These are phyloP conservation scores for Vulpes ferrilata DNA, from an alignment of 2,113 vertebrate genomes.

Conservation along the genomic window DNA sequence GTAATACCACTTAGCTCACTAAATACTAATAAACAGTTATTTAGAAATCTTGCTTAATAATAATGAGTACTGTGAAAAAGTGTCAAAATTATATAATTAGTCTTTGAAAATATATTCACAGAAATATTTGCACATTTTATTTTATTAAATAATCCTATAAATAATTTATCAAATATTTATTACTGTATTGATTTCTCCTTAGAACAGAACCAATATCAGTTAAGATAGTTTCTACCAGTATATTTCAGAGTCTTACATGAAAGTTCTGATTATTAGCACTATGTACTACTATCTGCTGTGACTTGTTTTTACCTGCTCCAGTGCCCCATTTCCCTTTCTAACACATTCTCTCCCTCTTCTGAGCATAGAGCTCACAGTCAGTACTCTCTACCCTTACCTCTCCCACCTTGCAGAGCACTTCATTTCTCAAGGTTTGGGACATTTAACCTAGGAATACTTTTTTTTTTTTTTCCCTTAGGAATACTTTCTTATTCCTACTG, in stretches of 20 bases:
- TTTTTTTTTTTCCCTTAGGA: not conserved
- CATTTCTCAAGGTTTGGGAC: not conserved
- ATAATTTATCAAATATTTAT: not conserved
- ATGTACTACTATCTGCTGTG: not conserved
- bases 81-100: not conserved
- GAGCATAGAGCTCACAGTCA: not conserved
- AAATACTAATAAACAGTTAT: conserved; percentile 36
- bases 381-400: not conserved
- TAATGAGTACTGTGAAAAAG: conserved; percentile 36
- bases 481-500: not conserved
- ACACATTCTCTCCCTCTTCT: not conserved
- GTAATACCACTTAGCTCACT: not conserved
- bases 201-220: not conserved
- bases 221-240: not conserved
- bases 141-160: not conserved
- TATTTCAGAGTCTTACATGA: not conserved
- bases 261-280: not conserved
- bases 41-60: conserved; percentile 41
- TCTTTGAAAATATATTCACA: conserved; percentile 4
- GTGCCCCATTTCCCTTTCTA: not conserved
- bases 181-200: conserved; percentile 24
- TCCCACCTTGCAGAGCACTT: not conserved
- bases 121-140: not conserved
- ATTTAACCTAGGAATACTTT: conserved; percentile 5
- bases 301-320: not conserved